A percentile compares a stretch with the other conserved stretches of the same genome.
These are phyloP conservation scores for Sceloporus tristichus DNA, from an alignment of 2,113 vertebrate species.

Conservation along the genomic window DNA sequence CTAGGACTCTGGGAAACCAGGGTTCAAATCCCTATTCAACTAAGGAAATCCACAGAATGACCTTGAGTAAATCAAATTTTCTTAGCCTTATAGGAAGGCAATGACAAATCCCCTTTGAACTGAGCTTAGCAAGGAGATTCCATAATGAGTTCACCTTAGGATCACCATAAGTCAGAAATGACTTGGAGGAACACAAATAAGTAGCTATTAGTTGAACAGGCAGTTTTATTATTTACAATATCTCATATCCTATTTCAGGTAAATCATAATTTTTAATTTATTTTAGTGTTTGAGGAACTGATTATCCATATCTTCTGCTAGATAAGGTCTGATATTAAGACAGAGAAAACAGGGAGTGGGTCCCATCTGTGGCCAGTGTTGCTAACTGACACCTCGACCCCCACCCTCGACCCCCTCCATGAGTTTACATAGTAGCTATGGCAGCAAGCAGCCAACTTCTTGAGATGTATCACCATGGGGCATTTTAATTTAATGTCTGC, in stretches of 20 bases:
- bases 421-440: not conserved
- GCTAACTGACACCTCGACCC: not conserved
- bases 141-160: too few relatives aligned
- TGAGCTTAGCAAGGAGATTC: too few relatives aligned
- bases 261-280: not conserved
- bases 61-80: too few relatives aligned
- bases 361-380: not conserved
- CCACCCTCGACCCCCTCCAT: not conserved
- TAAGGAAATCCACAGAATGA: too few relatives aligned
- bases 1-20: too few relatives aligned
- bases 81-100: too few relatives aligned
- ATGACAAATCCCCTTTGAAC: too few relatives aligned
- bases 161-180: too few relatives aligned
- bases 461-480: not conserved
- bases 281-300: not conserved
- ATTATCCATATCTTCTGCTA: not conserved
- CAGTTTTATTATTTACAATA: not conserved
- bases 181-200: too few relatives aligned
- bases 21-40: too few relatives aligned
- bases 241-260: not conserved
- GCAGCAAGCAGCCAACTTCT: not conserved
- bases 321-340: not conserved
- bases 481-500: not conserved
- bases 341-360: not conserved
- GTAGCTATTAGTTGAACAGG: too few relatives aligned